Percentiles rank a stretch among this genome's conserved stretches.
Conservation (phyloP, 2,888 invertebrate species). For the Lithodes maja region DNA sequence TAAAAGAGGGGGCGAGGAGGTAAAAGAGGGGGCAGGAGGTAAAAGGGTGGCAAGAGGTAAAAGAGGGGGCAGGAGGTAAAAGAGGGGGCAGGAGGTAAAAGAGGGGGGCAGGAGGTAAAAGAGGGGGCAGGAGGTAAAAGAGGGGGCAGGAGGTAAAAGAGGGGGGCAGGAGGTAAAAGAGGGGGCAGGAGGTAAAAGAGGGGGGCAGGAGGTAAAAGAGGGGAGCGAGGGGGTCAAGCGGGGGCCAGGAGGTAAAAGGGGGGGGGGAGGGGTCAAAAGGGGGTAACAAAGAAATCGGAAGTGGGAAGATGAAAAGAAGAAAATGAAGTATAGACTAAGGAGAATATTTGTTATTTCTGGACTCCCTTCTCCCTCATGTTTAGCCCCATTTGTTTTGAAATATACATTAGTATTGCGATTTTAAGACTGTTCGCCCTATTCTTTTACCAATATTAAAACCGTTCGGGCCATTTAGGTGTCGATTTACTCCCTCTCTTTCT, state of each 20-base stretch:
- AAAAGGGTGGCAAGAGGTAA: no score
- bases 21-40: no score
- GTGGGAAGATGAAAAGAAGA: not conserved
- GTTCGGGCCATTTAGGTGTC: not conserved
- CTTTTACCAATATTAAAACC: no score
- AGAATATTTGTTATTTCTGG: not conserved
- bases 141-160: not conserved
- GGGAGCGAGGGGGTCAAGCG: not conserved
- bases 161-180: not conserved
- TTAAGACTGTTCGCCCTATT: no score
- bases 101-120: no score
- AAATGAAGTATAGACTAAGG: not conserved
- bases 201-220: conserved; percentile 14
- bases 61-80: no score
- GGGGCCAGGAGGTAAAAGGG: not conserved
- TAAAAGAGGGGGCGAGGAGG: no score
- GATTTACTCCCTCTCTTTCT: no score
- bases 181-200: not conserved
- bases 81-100: no score
- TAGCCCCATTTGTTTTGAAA: no score
- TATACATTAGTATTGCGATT: no score
- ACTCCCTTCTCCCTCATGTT: no score
- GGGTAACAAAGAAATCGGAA: not conserved
- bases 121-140: not conserved
- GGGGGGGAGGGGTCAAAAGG: not conserved